Evolutionary conservation across 2,797 vertebrate species (phyloP), one percentile per base, ranked within the genome.

Genomic region (Capromys pilorides): DNA sequence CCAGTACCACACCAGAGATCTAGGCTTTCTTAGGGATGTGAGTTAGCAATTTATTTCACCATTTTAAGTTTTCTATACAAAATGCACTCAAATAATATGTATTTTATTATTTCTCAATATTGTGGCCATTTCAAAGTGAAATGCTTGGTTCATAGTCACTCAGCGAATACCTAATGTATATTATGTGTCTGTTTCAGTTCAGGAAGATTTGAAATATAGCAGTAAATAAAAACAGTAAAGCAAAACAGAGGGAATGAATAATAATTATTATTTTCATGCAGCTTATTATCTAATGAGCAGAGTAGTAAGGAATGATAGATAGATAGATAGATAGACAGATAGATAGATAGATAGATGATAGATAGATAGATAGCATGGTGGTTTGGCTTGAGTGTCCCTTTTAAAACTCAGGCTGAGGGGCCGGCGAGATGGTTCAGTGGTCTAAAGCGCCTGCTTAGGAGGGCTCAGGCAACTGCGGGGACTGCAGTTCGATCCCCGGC

Each of bases 191-290:
- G 28, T 28, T 21, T 54, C 13, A 90, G n/a, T 87, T 78, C 49
- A 89, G n/a, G n/a, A 91, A 87, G 54, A 4, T 24, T 79, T 54
- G 41, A 41, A 94, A 90, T 90, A 51, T 49, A 78, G 33, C 64
- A 94, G 39, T 49, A 59, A 66, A 59, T 33, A 92, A 64, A 91
- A 41, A n/a, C 21, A 61, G 5, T 2, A 61, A 64, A 59, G 31
- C 87, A 82, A 26, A 49, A 49, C n/a, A 49, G 26, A 73, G 62
- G 41, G 45, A 36, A 45, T 24, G 31, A n/a, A n/a, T n/a, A 39
- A 71, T 51, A 96, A 85, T 24, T 49, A 3, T 18, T 67, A 8
- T 59, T 84, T 24, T 62, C 8, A 62, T 36, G 8, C 3, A 5
- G 14, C 18, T 75, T 80, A 64, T 39, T 49, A 77, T 64, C 54